Evolutionary conservation across 2,113 vertebrate species (phyloP).

Genomic region (Patagioenas fasciata): DNA sequence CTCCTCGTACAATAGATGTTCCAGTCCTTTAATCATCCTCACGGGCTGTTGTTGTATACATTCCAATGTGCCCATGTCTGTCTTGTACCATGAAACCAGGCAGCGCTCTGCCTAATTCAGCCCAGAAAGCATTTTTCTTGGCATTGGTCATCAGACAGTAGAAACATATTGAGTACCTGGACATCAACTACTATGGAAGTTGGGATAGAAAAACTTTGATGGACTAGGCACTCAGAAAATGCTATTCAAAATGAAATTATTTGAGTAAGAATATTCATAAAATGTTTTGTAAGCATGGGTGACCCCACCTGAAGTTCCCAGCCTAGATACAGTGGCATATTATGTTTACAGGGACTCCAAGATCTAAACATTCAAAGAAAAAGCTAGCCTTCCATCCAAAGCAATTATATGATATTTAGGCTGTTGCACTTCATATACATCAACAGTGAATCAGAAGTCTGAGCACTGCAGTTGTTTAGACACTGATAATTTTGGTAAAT

Average conservation of each 20-base stretch:
- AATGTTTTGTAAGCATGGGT: neutral
- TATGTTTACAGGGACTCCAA: neutral
- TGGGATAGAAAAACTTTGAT: neutral
- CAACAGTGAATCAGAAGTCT: neutral
- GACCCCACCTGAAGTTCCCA: neutral
- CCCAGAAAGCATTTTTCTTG: neutral
- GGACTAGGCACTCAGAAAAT: neutral
- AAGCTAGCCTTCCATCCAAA: neutral
- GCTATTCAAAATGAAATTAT: neutral
- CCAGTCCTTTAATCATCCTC: neutral
- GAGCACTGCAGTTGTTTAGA: neutral
- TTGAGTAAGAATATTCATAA: neutral
- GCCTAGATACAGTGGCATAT: neutral
- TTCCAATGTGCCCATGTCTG: neutral
- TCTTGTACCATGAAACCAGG: neutral
- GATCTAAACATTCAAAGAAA: neutral
- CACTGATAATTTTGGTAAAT: neutral
- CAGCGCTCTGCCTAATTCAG: neutral
- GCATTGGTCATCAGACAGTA: neutral
- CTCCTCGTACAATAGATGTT: no score
- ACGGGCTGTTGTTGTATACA: rapidly evolving
- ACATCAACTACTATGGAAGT: neutral
- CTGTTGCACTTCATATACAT: neutral
- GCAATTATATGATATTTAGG: neutral
- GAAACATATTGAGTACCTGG: neutral